Conservation (phyloP, 2,888 invertebrate genomes). For the Agrypnus murinus region DNA sequence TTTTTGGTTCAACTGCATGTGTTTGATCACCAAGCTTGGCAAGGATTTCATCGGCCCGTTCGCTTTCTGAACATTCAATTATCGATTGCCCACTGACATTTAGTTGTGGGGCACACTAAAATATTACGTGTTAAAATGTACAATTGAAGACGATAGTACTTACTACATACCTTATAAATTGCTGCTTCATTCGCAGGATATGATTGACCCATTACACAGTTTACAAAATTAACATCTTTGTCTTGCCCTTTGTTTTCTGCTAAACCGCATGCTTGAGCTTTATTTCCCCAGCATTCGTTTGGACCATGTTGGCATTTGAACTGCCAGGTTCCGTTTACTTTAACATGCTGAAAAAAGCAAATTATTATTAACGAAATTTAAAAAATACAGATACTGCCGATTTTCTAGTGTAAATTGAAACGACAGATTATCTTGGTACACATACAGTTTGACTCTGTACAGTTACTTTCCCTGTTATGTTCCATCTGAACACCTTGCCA, state of each 20-base stretch:
- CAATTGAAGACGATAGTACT: too few relatives aligned
- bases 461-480: too few relatives aligned
- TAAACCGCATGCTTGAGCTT: conserved; percentile 72
- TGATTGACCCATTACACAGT: conserved; percentile 68
- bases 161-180: conserved; percentile 54
- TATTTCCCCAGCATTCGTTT: conserved; percentile 72
- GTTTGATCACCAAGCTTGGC: conserved; percentile 68
- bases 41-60: conserved; percentile 66
- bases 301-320: conserved; percentile 72
- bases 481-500: too few relatives aligned
- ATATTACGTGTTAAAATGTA: conserved; percentile 44
- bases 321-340: conserved; percentile 58
- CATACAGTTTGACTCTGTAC: too few relatives aligned
- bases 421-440: too few relatives aligned
- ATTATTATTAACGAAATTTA: too few relatives aligned
- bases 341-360: conserved; percentile 20
- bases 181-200: conserved; percentile 51
- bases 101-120: conserved; percentile 67
- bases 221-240: conserved; percentile 64
- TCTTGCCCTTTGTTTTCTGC: conserved; percentile 60
- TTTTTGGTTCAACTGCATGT: conserved; percentile 60
- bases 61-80: conserved; percentile 61
- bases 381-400: too few relatives aligned
- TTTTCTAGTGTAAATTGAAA: too few relatives aligned
- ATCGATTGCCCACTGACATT: conserved; percentile 61